Evolutionary conservation across 2,888 invertebrate species (phyloP).

Genomic region (Seira ritae): DNA sequence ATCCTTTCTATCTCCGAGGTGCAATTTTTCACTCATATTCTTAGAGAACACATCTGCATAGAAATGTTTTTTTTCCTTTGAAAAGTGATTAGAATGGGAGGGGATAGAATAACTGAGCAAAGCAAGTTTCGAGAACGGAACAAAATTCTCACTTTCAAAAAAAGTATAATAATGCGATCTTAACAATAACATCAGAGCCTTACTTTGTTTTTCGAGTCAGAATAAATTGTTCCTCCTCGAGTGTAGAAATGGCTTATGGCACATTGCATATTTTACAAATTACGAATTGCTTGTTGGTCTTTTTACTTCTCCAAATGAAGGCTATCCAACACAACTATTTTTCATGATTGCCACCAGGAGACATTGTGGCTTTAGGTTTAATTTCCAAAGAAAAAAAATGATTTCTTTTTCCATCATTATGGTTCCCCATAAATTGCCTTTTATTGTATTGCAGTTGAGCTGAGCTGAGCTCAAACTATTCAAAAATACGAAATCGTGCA

Average conservation of each 20-base stretch:
- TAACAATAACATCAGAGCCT: slow-evolving; percentile 11
- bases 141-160: not conserved
- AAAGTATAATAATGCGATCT: slow-evolving; percentile 4
- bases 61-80: slow-evolving; percentile 51
- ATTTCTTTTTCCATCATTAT: slow-evolving; percentile 4
- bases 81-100: slow-evolving; percentile 51
- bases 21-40: slow-evolving; percentile 65
- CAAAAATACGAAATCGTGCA: not conserved
- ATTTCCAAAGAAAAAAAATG: not conserved
- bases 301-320: slow-evolving; percentile 14
- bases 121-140: not conserved
- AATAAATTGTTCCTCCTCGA: not conserved
- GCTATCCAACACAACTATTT: not conserved
- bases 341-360: slow-evolving; percentile 22
- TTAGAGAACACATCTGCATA: slow-evolving; percentile 55
- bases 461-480: not conserved
- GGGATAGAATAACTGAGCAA: slow-evolving; percentile 24
- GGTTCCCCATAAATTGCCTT: slow-evolving; percentile 3
- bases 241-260: slow-evolving; percentile 18
- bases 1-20: slow-evolving; percentile 62
- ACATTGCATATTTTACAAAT: slow-evolving; percentile 6
- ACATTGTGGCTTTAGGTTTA: slow-evolving; percentile 19
- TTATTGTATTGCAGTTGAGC: not conserved
- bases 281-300: not conserved
- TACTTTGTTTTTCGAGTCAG: slow-evolving; percentile 9